Base-by-base conservation (phyloP, 2,113 vertebrate species). In the Strix aluco region DNA sequence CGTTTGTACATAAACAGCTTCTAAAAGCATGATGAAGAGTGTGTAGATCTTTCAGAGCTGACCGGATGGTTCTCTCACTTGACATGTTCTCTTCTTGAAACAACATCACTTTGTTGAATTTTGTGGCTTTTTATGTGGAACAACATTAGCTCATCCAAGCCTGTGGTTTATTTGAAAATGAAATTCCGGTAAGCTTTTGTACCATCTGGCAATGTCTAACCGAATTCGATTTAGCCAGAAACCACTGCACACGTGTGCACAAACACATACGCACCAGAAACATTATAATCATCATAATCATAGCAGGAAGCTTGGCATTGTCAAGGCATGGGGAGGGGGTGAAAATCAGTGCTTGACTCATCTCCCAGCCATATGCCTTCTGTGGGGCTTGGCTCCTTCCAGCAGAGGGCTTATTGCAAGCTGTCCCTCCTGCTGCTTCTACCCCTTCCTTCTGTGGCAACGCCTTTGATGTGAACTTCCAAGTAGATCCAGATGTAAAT, bases 141-240 rank as follows among this genome's bases (percentile, higher is more conserved):
- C 96, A 97, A 95, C 97, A 97, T 98, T 93, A 98, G 97, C 97
- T 98, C 97, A 98, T 98, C 98, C 98, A 98, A 98, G 96, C 70
- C 94, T 98, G 98, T 98, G 98, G 98, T 98, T 98, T 98, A 97
- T 98, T 98, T 98, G 98, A 98, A 98, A 98, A 98, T 57, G 95
- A 98, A 98, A 98, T 98, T 98, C 98, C 97, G 88, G 98, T 98
- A 98, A 98, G 97, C 80, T 96, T 98, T 97, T 88, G 90, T 94
- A 98, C 97, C 97, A 97, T 98, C 98, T 98, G 98, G 98, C 97
- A 97, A 65, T 17, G 58, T 51, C 84, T 92, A 95, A 42, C 91
- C 34, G 42, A 93, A 61, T 15, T 1, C 25, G 86, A 81, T 86
- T 96, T 71, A 92, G 96, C 83, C 63, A 97, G 95, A 96, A 97